A percentile compares a stretch with the other conserved stretches of the same genome.
phyloP scores from a whole-genome alignment of 2,113 vertebrate species.

The Istiophorus platypterus region DNA sequence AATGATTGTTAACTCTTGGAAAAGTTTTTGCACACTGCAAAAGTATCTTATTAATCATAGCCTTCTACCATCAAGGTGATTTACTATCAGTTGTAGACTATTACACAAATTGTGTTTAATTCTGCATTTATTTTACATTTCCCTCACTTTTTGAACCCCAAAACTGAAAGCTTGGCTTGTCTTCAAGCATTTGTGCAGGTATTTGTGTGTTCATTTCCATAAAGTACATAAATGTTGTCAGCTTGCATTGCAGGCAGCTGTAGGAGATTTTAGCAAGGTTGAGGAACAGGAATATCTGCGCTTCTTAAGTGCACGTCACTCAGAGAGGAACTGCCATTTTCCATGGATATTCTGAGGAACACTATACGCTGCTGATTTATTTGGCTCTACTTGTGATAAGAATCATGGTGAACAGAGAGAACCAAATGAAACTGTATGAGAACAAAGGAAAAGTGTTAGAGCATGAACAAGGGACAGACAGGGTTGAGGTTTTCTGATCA shows the following conservation, averaged over 20 bases:
- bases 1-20: not conserved
- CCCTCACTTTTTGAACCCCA: too few species aligned
- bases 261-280: not conserved
- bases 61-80: not conserved
- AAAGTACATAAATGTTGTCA: too few species aligned
- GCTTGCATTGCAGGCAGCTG: too few species aligned
- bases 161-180: too few species aligned
- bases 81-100: not conserved
- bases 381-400: not conserved
- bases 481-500: not conserved
- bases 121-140: not conserved
- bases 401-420: not conserved
- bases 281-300: not conserved
- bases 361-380: slow-evolving; percentile 13
- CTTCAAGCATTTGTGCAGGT: too few species aligned
- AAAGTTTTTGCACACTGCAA: not conserved
- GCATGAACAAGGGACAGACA: not conserved
- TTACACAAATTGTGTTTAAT: too few species aligned
- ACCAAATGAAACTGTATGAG: not conserved
- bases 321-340: not conserved
- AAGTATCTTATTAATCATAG: not conserved
- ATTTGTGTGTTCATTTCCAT: too few species aligned
- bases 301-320: not conserved
- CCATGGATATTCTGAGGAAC: not conserved
- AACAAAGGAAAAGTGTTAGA: not conserved